phyloP scores from a whole-genome alignment of 2,888 invertebrate genomes.

The Eristalis tenax region DNA sequence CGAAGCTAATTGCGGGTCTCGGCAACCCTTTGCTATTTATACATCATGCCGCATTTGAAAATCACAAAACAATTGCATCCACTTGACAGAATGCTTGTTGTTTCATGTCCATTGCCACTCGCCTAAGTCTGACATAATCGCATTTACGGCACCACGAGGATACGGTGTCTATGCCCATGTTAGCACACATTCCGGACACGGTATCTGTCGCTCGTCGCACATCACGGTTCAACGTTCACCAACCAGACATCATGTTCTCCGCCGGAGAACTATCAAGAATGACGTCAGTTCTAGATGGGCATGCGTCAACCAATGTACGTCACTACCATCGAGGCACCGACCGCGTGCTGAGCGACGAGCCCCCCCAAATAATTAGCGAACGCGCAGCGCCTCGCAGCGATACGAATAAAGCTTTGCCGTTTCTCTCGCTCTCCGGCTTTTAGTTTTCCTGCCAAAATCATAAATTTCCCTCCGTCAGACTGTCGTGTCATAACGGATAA shows the following conservation, averaged over 20 bases:
- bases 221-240: not conserved
- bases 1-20: not conserved
- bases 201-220: not conserved
- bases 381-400: not conserved
- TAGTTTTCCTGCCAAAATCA: not conserved
- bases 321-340: constrained; percentile 1
- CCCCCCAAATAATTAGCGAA: not conserved
- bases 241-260: not conserved
- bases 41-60: not conserved
- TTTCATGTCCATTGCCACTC: not conserved
- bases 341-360: constrained; percentile 37
- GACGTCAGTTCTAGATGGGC: constrained; percentile 9
- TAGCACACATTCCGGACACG: not conserved
- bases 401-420: not conserved
- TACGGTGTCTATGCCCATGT: not conserved
- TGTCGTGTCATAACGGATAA: not conserved
- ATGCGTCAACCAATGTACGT: constrained; percentile 14
- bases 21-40: not conserved
- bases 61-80: not conserved
- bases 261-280: not conserved
- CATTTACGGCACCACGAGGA: not conserved
- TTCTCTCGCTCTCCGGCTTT: not conserved
- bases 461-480: not conserved
- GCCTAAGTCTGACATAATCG: not conserved
- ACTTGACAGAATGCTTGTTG: not conserved